Conservation (phyloP, 64 coral and sea anemone genomes). For the Actinia equina region DNA sequence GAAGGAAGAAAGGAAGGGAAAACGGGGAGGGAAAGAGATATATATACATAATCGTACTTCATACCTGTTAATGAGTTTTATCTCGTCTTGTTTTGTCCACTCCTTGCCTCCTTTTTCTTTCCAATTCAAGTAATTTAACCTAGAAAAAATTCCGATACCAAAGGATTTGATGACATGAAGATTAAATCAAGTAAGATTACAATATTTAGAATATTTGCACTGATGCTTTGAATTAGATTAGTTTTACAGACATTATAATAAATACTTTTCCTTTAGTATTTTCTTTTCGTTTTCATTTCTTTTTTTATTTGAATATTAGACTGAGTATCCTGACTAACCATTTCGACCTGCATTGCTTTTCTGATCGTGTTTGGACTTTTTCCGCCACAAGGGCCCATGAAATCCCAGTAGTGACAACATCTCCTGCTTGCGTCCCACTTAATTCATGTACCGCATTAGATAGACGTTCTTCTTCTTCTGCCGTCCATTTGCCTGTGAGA, state of each 20-base stretch:
- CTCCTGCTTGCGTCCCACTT: slow-evolving; percentile 59
- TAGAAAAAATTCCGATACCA: slow-evolving; percentile 16
- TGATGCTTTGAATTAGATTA: too few species aligned
- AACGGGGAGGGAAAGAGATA: neutral
- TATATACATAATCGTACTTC: neutral
- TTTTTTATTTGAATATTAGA: too few species aligned
- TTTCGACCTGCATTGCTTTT: slow-evolving; percentile 98
- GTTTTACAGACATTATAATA: neutral
- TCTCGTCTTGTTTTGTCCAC: slow-evolving; percentile 98
- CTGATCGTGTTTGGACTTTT: slow-evolving; percentile 82
- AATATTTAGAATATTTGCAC: too few species aligned
- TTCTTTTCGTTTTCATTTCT: neutral
- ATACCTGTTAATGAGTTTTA: slow-evolving; percentile 92
- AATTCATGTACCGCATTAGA: slow-evolving; percentile 85
- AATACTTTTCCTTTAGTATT: neutral
- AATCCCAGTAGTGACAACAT: slow-evolving; percentile 78
- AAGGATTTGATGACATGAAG: too few species aligned
- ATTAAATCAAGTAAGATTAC: too few species aligned
- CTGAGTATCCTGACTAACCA: slow-evolving; percentile 45
- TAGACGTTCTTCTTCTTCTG: slow-evolving; percentile 85
- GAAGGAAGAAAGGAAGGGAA: neutral
- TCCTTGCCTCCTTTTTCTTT: slow-evolving; percentile 97
- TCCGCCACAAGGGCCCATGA: slow-evolving; percentile 85
- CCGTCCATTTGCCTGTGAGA: slow-evolving; percentile 80
- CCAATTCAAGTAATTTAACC: slow-evolving; percentile 99